Evolutionary conservation across 2,113 vertebrate genomes (phyloP).

Genomic region (Emydura subglobosa): DNA sequence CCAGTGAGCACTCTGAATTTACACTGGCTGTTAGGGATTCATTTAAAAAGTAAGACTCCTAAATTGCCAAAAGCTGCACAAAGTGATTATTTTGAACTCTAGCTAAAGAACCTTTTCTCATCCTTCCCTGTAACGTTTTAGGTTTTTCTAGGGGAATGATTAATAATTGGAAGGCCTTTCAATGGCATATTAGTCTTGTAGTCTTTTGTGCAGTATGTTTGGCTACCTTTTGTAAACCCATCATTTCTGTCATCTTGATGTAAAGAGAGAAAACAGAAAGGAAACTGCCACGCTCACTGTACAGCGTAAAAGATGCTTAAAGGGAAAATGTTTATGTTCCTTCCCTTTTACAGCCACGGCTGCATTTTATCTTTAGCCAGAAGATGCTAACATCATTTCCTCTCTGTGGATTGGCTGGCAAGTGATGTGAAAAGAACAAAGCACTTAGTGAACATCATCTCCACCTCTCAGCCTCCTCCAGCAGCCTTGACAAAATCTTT

Average conservation of each 20-base stretch:
- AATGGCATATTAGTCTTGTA: constrained; percentile 13
- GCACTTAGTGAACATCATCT: not conserved
- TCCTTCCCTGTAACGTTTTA: not conserved
- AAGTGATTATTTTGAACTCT: not conserved
- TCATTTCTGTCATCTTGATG: constrained; percentile 37
- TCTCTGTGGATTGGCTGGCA: not conserved
- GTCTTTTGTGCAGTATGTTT: constrained; percentile 39
- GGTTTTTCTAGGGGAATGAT: constrained; percentile 20
- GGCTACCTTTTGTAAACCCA: constrained; percentile 26
- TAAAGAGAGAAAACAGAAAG: constrained; percentile 44
- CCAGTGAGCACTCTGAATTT: not conserved
- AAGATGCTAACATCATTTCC: constrained; percentile 42
- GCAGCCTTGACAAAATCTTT: not conserved
- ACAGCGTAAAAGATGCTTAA: constrained; percentile 3
- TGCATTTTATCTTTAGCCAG: constrained; percentile 47
- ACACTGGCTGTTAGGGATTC: not conserved
- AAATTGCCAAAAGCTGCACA: not conserved
- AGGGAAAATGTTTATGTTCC: constrained; percentile 43
- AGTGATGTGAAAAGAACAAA: not conserved
- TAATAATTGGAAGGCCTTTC: constrained; percentile 22
- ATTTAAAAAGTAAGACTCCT: not conserved
- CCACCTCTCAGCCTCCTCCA: not conserved
- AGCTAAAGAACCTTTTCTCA: constrained; percentile 37
- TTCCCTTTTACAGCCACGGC: constrained; percentile 22
- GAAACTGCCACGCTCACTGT: constrained; percentile 19